Percentiles rank a stretch among this genome's conserved stretches.
Conservation (phyloP, 2,797 vertebrate species). For the Syngnathus rostellatus region DNA sequence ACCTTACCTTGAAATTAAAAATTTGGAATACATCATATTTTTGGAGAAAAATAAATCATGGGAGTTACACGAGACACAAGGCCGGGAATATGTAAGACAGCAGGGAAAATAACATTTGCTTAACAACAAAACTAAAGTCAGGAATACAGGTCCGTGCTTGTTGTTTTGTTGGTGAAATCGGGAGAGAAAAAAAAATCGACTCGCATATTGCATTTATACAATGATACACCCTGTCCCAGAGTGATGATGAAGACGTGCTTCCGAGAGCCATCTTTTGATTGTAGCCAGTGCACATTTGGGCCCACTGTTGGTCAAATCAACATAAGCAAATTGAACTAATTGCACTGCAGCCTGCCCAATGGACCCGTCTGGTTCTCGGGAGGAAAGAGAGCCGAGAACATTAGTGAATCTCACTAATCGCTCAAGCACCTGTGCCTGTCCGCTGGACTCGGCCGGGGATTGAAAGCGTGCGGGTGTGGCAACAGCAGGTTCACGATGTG, state of each 20-base stretch:
- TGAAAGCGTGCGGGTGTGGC: constrained; percentile 31
- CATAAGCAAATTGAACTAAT: constrained; percentile 61
- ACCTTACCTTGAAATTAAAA: too few species aligned
- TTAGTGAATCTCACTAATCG: constrained; percentile 58
- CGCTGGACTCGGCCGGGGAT: constrained; percentile 45
- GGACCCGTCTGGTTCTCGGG: constrained; percentile 49
- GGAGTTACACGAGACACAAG: too few species aligned
- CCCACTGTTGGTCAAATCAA: constrained; percentile 50
- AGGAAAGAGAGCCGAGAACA: constrained; percentile 53
- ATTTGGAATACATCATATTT: too few species aligned
- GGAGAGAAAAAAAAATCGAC: too few species aligned
- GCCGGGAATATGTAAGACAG: too few species aligned
- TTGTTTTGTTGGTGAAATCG: too few species aligned
- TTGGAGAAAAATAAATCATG: too few species aligned
- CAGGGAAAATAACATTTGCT: too few species aligned
- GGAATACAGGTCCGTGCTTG: too few species aligned
- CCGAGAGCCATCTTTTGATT: constrained; percentile 31
- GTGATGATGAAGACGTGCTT: constrained; percentile 33
- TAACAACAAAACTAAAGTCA: too few species aligned
- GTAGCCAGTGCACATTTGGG: constrained; percentile 40
- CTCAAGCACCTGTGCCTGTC: constrained; percentile 58
- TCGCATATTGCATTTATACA: background rate
- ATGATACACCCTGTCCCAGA: constrained; percentile 14
- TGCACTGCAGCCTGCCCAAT: constrained; percentile 55
- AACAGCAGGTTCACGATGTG: constrained; percentile 12